Conservation (phyloP, 2,797 vertebrate species). For the Octomys mimax region DNA sequence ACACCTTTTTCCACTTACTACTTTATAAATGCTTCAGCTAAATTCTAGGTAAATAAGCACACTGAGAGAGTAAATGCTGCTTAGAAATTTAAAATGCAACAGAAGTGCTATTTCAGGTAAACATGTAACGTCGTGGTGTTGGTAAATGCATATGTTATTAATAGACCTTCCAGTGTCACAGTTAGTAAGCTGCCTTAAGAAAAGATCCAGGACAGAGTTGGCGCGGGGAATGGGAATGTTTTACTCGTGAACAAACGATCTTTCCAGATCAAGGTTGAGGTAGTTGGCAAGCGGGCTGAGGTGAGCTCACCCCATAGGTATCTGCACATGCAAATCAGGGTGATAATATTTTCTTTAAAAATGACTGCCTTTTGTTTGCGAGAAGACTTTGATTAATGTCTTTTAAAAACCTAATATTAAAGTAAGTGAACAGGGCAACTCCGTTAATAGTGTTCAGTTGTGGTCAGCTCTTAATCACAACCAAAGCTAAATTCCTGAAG, state of each 20-base stretch:
- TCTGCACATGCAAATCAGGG: constrained; percentile 68
- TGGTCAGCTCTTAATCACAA: constrained; percentile 72
- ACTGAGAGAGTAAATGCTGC: constrained; percentile 73
- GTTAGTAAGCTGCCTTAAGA: constrained; percentile 67
- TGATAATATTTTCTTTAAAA: constrained; percentile 68
- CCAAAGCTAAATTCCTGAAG: constrained; percentile 64
- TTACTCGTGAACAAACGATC: constrained; percentile 84
- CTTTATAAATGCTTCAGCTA: constrained; percentile 47
- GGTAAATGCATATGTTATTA: constrained; percentile 68
- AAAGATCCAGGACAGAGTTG: constrained; percentile 76
- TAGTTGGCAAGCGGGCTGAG: constrained; percentile 84
- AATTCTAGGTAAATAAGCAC: constrained; percentile 72
- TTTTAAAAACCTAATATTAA: constrained; percentile 43
- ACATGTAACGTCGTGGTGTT: constrained; percentile 19
- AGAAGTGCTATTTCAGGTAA: constrained; percentile 55
- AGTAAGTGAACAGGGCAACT: neutral
- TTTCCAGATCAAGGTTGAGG: constrained; percentile 87
- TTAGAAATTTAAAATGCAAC: constrained; percentile 74
- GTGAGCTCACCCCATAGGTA: constrained; percentile 84
- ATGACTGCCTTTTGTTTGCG: constrained; percentile 8
- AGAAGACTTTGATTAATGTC: constrained; percentile 48
- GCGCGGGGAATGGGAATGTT: constrained; percentile 78
- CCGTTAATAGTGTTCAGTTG: neutral
- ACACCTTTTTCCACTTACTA: constrained; percentile 58
- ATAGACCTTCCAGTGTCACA: constrained; percentile 68